phyloP scores from a whole-genome alignment of 2,888 invertebrate species.

The Drosophila acutilabella region DNA sequence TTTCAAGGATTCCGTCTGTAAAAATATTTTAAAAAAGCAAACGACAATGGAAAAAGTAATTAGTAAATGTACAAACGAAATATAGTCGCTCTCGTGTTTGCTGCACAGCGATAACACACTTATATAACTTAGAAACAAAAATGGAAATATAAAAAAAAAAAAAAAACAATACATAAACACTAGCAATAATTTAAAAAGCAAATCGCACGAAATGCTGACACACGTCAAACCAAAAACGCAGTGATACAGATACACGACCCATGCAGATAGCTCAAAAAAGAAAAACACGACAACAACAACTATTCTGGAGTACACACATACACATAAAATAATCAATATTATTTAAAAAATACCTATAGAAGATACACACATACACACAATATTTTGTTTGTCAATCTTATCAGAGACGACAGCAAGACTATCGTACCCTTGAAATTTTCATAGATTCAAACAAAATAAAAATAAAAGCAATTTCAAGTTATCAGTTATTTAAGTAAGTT shows the following conservation, averaged over 20 bases:
- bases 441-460: slow-evolving; percentile 59
- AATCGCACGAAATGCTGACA: slow-evolving; percentile 58
- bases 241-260: slow-evolving; percentile 55
- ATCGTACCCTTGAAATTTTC: slow-evolving; percentile 72
- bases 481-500: slow-evolving; percentile 28
- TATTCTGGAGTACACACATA: slow-evolving; percentile 15
- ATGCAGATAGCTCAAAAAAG: slow-evolving; percentile 51
- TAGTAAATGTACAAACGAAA: slow-evolving; percentile 69
- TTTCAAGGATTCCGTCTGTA: slow-evolving; percentile 88
- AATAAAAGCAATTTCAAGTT: slow-evolving; percentile 51
- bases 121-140: slow-evolving; percentile 71
- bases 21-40: slow-evolving; percentile 65
- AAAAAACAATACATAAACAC: slow-evolving; percentile 29
- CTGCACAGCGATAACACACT: slow-evolving; percentile 69
- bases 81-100: slow-evolving; percentile 63
- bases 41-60: slow-evolving; percentile 49
- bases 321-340: slow-evolving; percentile 43
- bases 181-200: slow-evolving; percentile 51
- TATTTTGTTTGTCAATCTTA: slow-evolving; percentile 74
- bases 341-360: slow-evolving; percentile 15
- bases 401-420: slow-evolving; percentile 57
- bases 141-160: slow-evolving; percentile 35
- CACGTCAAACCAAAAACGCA: slow-evolving; percentile 54
- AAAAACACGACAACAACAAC: slow-evolving; percentile 19
- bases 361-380: slow-evolving; percentile 23